phyloP scores from a whole-genome alignment of 2,113 vertebrate species.

The Vicugna pacos region DNA sequence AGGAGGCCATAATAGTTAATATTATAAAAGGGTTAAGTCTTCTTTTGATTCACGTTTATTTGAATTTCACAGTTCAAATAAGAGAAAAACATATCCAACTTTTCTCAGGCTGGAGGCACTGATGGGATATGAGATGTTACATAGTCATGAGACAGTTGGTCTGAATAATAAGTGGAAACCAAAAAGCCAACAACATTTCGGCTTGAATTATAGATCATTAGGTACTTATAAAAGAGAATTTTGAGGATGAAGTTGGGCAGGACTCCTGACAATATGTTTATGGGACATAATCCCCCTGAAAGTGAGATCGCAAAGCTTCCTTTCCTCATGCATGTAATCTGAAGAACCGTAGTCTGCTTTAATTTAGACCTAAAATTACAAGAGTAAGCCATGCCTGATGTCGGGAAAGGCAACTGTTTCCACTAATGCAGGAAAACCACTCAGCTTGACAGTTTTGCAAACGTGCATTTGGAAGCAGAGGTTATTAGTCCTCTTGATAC shows the following conservation, averaged over 20 bases:
- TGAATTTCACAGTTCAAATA: conserved; percentile 58
- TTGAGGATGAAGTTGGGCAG: conserved; percentile 23
- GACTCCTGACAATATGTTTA: conserved; percentile 49
- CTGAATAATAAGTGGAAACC: conserved; percentile 73
- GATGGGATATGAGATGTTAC: conserved; percentile 57
- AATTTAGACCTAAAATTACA: conserved; percentile 22
- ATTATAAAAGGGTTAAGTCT: conserved; percentile 25
- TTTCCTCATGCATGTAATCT: neutral
- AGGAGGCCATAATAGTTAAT: neutral
- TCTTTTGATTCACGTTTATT: conserved; percentile 51
- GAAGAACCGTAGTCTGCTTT: neutral
- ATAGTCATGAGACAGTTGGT: conserved; percentile 71
- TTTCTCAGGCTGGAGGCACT: conserved; percentile 51
- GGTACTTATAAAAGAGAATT: conserved; percentile 18
- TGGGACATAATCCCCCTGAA: neutral
- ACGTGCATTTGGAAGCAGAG: neutral
- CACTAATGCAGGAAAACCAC: neutral
- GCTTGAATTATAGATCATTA: conserved; percentile 71
- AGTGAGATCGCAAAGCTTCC: neutral
- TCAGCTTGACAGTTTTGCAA: conserved; percentile 50
- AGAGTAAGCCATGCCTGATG: neutral
- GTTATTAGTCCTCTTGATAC: neutral
- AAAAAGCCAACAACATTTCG: conserved; percentile 59
- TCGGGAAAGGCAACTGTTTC: conserved; percentile 32
- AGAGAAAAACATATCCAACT: conserved; percentile 54